These are phyloP conservation scores for Haliaeetus leucogaster DNA, from an alignment of 2,113 vertebrate genomes.

Conservation along the genomic window DNA sequence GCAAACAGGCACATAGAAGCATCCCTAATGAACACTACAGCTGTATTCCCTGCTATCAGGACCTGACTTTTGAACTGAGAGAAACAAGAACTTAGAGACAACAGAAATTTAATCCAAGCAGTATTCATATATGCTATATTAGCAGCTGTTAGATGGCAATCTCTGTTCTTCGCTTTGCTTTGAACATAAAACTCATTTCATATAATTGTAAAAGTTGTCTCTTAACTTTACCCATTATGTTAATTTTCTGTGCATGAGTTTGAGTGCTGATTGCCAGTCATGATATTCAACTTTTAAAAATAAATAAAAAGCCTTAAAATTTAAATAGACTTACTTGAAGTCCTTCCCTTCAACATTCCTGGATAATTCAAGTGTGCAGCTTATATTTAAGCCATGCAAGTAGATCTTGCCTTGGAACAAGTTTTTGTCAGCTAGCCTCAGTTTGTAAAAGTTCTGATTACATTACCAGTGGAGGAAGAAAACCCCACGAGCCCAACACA, in stretches of 20 bases:
- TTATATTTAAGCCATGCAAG: not conserved
- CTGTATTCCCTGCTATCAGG: not conserved
- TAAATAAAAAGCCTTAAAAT: not conserved
- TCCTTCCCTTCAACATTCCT: not conserved
- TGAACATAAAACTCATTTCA: not conserved
- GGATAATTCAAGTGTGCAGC: not conserved
- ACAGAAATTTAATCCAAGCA: not conserved
- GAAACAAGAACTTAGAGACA: not conserved
- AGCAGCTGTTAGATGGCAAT: not conserved
- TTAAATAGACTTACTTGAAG: not conserved
- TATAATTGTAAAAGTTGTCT: not conserved
- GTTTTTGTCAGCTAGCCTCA: not conserved
- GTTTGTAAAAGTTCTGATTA: not conserved
- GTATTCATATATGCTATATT: not conserved
- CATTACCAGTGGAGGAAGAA: not conserved
- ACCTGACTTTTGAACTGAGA: not conserved
- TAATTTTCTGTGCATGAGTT: not conserved
- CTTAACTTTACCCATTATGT: not conserved
- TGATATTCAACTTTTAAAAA: not conserved
- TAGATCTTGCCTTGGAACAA: not conserved
- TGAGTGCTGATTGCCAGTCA: not conserved
- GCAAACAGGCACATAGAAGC: not conserved
- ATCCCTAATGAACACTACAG: not conserved
- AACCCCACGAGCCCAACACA: not conserved
- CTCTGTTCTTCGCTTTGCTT: not conserved